A percentile compares a stretch with the other conserved stretches of the same genome.
Conservation (phyloP, 2,113 vertebrate species). For the Macroglossus sobrinus region DNA sequence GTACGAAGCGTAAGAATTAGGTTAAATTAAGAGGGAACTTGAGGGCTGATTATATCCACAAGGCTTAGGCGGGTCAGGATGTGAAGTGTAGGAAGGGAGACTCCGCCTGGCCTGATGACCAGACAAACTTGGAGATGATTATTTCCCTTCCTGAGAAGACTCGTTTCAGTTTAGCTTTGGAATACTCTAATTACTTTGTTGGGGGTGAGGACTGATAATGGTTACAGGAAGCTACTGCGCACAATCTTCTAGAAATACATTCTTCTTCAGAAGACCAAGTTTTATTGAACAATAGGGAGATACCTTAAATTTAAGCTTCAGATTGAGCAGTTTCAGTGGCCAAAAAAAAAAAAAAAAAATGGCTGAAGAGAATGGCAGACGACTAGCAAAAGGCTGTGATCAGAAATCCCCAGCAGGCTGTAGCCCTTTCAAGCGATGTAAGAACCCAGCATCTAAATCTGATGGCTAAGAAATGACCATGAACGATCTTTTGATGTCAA, state of each 20-base stretch:
- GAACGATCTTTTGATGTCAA: background rate
- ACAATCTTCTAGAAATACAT: background rate
- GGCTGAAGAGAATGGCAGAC: background rate
- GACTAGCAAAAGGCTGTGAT: background rate
- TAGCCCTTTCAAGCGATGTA: background rate
- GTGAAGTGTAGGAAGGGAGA: background rate
- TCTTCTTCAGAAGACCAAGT: background rate
- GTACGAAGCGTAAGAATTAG: background rate
- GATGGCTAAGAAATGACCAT: background rate
- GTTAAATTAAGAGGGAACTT: background rate
- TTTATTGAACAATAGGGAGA: background rate
- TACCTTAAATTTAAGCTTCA: background rate
- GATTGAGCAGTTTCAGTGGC: background rate
- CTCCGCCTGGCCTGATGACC: no score
- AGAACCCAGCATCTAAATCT: background rate
- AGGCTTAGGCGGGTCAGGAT: no score
- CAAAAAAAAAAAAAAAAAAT: background rate
- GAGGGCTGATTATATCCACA: background rate
- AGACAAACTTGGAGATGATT: background rate
- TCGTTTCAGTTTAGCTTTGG: background rate
- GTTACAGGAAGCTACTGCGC: background rate
- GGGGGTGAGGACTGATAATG: background rate
- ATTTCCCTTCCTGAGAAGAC: background rate
- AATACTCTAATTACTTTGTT: background rate
- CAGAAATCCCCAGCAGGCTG: background rate